Percentiles rank a stretch among this genome's conserved stretches.
Evolutionary conservation across 92 coral and sea anemone species (phyloP).

Genomic region (Zoanthus gigantus): DNA sequence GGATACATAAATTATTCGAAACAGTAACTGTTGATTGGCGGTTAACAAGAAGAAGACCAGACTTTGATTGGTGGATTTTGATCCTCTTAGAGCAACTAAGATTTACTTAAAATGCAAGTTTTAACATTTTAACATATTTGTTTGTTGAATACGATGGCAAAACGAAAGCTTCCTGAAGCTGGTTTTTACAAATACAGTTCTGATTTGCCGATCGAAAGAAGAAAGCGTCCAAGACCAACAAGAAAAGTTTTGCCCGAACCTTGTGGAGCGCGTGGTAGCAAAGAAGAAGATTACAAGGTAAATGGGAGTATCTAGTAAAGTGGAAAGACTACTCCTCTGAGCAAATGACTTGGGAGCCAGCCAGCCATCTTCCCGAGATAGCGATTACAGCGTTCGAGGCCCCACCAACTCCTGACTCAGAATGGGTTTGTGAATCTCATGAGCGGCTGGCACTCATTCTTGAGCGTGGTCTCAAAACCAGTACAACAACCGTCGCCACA

Average conservation of each 20-base stretch:
- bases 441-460: conserved; percentile 18
- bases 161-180: neutral
- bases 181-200: neutral
- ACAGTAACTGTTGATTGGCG: neutral
- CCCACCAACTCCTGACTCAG: conserved; percentile 15
- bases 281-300: neutral
- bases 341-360: conserved; percentile 32
- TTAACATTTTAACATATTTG: neutral
- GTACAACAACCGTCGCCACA: neutral
- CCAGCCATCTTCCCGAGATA: conserved; percentile 29
- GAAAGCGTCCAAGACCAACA: conserved; percentile 1
- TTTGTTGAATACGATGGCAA: neutral
- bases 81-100: conserved; percentile 1
- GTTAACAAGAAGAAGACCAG: neutral
- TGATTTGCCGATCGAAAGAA: neutral
- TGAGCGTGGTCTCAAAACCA: conserved; percentile 37
- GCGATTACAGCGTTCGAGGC: neutral
- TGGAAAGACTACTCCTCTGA: conserved; percentile 29
- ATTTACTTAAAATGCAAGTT: neutral
- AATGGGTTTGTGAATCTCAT: conserved; percentile 8
- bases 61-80: neutral
- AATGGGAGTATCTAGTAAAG: conserved; percentile 12
- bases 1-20: neutral
- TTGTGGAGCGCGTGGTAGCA: conserved; percentile 21
- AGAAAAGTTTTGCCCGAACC: conserved; percentile 12